phyloP scores from a whole-genome alignment of 2,888 invertebrate genomes.

The Auanema freiburgensis region DNA sequence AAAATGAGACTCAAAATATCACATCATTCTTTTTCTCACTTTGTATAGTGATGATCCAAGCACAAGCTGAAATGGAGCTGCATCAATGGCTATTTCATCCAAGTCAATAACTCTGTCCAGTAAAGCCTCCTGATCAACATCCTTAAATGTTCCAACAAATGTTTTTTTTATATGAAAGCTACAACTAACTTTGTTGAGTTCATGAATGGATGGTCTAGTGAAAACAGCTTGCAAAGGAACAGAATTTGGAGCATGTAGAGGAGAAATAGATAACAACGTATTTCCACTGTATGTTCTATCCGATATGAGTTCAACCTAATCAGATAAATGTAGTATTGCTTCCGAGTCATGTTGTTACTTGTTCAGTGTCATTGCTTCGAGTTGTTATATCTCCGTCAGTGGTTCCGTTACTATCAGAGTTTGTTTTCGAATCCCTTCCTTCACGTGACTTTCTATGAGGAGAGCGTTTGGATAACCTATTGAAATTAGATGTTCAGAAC shows the following conservation, averaged over 20 bases:
- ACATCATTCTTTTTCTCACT: too few relatives aligned
- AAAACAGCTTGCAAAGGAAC: conserved; percentile 46
- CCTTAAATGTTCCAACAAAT: conserved; percentile 19
- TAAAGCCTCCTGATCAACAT: conserved; percentile 32
- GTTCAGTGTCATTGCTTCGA: conserved; percentile 21
- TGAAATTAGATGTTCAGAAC: not conserved
- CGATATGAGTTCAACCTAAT: conserved; percentile 36
- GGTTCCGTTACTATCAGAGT: not conserved
- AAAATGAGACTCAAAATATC: too few relatives aligned
- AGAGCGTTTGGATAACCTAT: conserved; percentile 31
- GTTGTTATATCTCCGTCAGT: conserved; percentile 2
- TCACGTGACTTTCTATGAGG: conserved; percentile 26
- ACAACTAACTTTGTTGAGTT: conserved; percentile 21
- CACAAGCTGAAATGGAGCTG: conserved; percentile 51
- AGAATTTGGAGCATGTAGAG: conserved; percentile 46
- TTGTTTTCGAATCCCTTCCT: not conserved
- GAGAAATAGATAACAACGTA: conserved; percentile 43
- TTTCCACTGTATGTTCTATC: conserved; percentile 42
- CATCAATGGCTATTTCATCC: conserved; percentile 48
- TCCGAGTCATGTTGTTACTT: not conserved
- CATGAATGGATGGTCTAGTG: conserved; percentile 31
- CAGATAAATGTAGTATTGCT: not conserved
- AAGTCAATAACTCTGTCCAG: conserved; percentile 42
- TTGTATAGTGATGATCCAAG: conserved; percentile 48
- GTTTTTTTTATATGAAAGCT: too few relatives aligned